Conservation (phyloP, 2,888 invertebrate species). For the Aethes cnicana region DNA sequence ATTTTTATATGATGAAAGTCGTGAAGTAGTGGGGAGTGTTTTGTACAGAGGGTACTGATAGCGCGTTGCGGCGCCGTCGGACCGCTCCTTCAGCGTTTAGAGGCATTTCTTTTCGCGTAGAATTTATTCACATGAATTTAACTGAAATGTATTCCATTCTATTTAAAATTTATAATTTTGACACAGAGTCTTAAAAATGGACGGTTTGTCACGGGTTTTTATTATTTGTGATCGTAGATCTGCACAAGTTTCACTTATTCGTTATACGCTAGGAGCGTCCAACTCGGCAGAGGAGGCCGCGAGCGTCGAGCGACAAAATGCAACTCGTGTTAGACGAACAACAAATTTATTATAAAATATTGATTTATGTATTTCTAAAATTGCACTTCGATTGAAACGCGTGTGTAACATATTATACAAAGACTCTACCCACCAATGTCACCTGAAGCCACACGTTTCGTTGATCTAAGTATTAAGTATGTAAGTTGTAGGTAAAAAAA, state of each 20-base stretch:
- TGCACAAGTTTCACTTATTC: too few species aligned
- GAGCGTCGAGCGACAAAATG: too few species aligned
- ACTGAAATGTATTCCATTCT: slow-evolving; percentile 22
- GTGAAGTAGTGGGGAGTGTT: slow-evolving; percentile 39
- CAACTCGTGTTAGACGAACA: too few species aligned
- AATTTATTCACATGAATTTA: slow-evolving; percentile 20
- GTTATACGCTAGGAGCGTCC: too few species aligned
- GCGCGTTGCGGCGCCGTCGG: neutral
- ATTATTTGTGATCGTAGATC: slow-evolving; percentile 43
- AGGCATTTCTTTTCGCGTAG: slow-evolving; percentile 34
- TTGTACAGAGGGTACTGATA: slow-evolving; percentile 36
- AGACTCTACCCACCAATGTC: slow-evolving; percentile 79
- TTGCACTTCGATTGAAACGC: slow-evolving; percentile 51
- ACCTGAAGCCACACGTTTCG: slow-evolving; percentile 77
- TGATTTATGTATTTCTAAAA: slow-evolving; percentile 46
- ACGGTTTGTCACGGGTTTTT: slow-evolving; percentile 39
- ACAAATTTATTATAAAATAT: slow-evolving; percentile 38
- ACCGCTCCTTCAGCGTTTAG: slow-evolving; percentile 29
- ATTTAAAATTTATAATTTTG: slow-evolving; percentile 13
- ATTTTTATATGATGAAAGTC: slow-evolving; percentile 52
- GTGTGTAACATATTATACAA: slow-evolving; percentile 67
- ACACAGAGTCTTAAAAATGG: slow-evolving; percentile 16
- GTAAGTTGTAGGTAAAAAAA: slow-evolving; percentile 75
- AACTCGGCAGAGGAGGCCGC: too few species aligned
- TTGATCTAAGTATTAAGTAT: slow-evolving; percentile 79